Evolutionary conservation across 2,113 vertebrate species (phyloP).

Genomic region (Protobothrops flavoviridis): DNA sequence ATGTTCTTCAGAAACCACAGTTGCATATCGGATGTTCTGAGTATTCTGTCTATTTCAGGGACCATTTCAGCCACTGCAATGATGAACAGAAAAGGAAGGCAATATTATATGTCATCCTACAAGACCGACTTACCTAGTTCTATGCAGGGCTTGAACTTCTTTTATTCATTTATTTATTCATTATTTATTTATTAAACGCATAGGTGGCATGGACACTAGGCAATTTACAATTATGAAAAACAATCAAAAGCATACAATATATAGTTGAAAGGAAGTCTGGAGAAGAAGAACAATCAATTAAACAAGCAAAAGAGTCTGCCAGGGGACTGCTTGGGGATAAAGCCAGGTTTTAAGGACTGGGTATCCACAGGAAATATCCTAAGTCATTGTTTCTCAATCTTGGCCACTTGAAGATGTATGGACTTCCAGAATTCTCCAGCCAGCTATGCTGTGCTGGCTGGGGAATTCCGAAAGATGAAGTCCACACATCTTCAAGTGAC

Average conservation of each 20-base stretch:
- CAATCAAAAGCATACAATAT: not conserved
- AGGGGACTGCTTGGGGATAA: not conserved
- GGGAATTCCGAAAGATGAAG: not conserved
- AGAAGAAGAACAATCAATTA: not conserved
- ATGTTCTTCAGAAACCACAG: not conserved
- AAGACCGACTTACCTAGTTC: not conserved
- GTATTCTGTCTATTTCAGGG: conserved; percentile 6
- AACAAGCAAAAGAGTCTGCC: not conserved
- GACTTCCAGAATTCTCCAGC: not conserved
- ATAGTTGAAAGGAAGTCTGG: not conserved
- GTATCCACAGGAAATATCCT: conserved; percentile 3
- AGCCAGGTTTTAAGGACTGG: not conserved
- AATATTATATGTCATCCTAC: not conserved
- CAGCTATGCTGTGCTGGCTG: not conserved
- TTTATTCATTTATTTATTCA: not conserved
- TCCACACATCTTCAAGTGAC: not conserved
- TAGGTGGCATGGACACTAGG: not conserved
- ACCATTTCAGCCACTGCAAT: not conserved
- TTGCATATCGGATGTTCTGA: not conserved
- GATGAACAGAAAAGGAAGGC: not conserved
- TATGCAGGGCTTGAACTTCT: not conserved
- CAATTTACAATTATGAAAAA: not conserved
- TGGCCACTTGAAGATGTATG: not conserved
- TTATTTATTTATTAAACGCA: not conserved
- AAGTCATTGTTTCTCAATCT: not conserved